Percentiles rank a stretch among this genome's conserved stretches.
phyloP scores from a whole-genome alignment of 1,140 invertebrate species.

The Trichoplusia ni region DNA sequence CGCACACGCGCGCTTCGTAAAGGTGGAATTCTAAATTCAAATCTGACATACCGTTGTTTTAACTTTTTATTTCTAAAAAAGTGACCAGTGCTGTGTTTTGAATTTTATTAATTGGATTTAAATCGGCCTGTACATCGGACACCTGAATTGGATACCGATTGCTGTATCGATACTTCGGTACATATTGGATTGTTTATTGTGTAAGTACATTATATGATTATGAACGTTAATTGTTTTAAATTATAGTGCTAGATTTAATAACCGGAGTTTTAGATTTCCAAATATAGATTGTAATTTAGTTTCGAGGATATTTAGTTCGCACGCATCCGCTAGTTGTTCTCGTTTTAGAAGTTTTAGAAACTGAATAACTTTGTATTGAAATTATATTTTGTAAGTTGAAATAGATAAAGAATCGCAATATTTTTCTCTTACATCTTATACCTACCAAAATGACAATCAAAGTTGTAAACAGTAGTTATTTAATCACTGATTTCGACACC shows the following conservation, averaged over 20 bases:
- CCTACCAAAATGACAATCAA: background rate
- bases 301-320: conserved; percentile 23
- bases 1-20: conserved; percentile 43
- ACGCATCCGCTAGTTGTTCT: conserved; percentile 25
- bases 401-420: background rate
- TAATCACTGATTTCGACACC: conserved; percentile 3
- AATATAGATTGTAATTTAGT: conserved; percentile 19
- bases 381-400: background rate
- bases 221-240: conserved; percentile 29
- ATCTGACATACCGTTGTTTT: conserved; percentile 44
- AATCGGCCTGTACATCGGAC: conserved; percentile 34
- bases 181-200: conserved; percentile 52
- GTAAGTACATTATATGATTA: conserved; percentile 44
- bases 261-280: conserved; percentile 21
- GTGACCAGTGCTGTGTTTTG: conserved; percentile 60
- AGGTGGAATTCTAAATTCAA: conserved; percentile 49
- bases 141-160: conserved; percentile 37
- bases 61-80: conserved; percentile 41
- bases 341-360: background rate
- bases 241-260: conserved; percentile 9
- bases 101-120: conserved; percentile 40
- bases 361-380: no score
- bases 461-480: conserved; percentile 10
- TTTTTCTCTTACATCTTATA: background rate
- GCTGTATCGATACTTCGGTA: conserved; percentile 15